Percentiles rank a stretch among this genome's conserved stretches.
Conservation (phyloP, 2,113 vertebrate genomes). For the Barnardius zonarius region DNA sequence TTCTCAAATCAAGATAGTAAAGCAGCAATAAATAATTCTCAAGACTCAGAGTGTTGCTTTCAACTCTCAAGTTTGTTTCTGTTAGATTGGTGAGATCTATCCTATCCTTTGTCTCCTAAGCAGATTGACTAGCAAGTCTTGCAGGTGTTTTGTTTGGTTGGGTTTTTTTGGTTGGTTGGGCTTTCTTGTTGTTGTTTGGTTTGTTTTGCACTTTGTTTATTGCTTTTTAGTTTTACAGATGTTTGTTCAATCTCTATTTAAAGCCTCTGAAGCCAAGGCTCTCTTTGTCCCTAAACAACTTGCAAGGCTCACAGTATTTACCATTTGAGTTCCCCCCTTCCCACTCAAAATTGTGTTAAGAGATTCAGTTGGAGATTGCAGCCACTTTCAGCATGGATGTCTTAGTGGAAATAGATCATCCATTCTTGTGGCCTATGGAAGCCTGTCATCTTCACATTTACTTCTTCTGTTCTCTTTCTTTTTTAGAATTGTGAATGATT, state of each 20-base stretch:
- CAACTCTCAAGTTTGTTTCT: neutral
- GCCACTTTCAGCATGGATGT: neutral
- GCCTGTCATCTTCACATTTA: neutral
- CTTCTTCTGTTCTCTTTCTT: neutral
- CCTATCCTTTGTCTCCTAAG: neutral
- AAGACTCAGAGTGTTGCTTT: neutral
- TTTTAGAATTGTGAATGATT: neutral
- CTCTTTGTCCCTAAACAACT: neutral
- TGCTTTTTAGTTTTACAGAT: neutral
- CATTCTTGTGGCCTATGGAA: neutral
- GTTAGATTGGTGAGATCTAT: neutral
- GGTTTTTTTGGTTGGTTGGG: neutral
- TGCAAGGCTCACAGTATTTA: neutral
- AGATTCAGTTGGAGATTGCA: neutral
- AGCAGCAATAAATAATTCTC: neutral
- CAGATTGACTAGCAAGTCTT: neutral
- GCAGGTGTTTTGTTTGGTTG: too few species aligned
- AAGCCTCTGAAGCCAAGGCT: rapidly evolving
- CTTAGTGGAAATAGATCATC: neutral
- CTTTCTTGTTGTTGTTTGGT: rapidly evolving
- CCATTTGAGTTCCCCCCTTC: neutral
- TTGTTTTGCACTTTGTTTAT: neutral
- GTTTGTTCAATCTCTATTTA: neutral
- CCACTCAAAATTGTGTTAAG: neutral
- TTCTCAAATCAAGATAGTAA: neutral